phyloP scores from a whole-genome alignment of 2,888 invertebrate species.

The Cosmorhoe ocellata region DNA sequence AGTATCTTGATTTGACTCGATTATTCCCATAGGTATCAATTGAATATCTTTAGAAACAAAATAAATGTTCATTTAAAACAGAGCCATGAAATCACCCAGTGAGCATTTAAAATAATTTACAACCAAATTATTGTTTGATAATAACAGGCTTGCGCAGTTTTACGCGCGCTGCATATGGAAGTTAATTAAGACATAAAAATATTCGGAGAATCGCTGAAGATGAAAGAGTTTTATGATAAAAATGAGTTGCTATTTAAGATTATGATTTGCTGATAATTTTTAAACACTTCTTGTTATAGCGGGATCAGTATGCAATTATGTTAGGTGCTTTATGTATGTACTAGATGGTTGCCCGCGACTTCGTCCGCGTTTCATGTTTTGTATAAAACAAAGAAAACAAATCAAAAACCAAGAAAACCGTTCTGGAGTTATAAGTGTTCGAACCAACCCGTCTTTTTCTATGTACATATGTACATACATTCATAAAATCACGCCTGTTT shows the following conservation, averaged over 20 bases:
- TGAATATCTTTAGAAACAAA: background rate
- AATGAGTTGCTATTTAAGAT: constrained; percentile 1
- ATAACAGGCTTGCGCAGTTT: constrained; percentile 47
- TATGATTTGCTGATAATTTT: constrained; percentile 9
- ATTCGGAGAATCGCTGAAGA: constrained; percentile 44
- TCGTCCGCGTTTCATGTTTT: no score
- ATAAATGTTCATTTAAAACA: background rate
- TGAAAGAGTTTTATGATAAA: constrained; percentile 15
- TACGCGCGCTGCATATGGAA: constrained; percentile 38
- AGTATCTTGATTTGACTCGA: no score
- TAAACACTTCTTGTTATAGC: constrained; percentile 4
- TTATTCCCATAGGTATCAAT: no score
- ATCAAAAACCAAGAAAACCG: no score
- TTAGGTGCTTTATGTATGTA: no score
- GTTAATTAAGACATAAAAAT: constrained; percentile 63
- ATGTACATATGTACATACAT: no score
- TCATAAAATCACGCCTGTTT: no score
- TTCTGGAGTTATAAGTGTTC: no score
- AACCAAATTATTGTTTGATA: constrained; percentile 59
- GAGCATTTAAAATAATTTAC: constrained; percentile 58
- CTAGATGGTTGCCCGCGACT: no score
- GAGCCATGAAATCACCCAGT: constrained; percentile 33
- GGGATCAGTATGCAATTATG: no score
- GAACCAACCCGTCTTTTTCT: no score
- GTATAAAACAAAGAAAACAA: no score